A percentile compares a stretch with the other conserved stretches of the same genome.
Conservation (phyloP, 2,113 vertebrate genomes). For the Riparia riparia region DNA sequence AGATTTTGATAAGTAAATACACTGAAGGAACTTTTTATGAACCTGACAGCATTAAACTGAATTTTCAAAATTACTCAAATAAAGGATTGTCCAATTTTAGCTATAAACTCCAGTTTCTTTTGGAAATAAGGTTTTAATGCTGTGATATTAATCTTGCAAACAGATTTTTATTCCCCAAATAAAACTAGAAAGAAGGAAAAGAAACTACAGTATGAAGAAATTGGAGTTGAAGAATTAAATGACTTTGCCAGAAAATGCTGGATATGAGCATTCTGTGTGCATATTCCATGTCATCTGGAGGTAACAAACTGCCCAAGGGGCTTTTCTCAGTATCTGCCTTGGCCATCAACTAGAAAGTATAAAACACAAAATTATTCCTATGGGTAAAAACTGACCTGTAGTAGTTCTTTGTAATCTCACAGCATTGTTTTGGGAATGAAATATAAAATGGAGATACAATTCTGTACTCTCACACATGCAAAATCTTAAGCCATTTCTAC, state of each 20-base stretch:
- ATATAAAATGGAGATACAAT: background rate
- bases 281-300: background rate
- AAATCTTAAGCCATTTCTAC: background rate
- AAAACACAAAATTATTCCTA: background rate
- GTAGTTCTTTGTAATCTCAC: background rate
- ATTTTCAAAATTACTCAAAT: background rate
- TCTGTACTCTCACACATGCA: background rate
- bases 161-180: background rate
- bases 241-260: background rate
- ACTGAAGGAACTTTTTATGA: background rate
- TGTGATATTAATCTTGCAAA: background rate
- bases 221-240: background rate
- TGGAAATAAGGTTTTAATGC: background rate
- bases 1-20: background rate
- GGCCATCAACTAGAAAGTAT: background rate
- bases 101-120: background rate
- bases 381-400: background rate
- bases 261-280: background rate
- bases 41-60: background rate
- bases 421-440: background rate
- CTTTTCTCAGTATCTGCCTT: background rate
- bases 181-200: background rate
- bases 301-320: background rate
- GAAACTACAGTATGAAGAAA: background rate
- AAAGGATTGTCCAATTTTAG: background rate